phyloP scores from a whole-genome alignment of 2,797 vertebrate species.

The Amphiprion clarkii region DNA sequence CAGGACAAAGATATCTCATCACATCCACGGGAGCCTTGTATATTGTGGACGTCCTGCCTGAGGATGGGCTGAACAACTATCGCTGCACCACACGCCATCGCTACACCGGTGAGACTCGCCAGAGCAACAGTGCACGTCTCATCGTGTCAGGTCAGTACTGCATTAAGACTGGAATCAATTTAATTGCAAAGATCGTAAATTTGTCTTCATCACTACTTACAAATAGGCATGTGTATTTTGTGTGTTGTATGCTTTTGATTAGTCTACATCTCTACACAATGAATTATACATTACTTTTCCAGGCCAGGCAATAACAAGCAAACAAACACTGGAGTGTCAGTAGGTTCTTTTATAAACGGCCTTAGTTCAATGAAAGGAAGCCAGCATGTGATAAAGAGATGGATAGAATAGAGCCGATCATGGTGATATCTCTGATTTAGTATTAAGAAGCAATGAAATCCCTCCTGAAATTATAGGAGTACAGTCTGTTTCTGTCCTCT shows the following conservation, averaged over 20 bases:
- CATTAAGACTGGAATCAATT: slow-evolving; percentile 3
- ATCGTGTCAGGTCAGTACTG: slow-evolving; percentile 92
- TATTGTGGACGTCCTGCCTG: slow-evolving; percentile 99
- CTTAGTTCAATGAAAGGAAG: not conserved
- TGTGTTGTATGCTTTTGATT: slow-evolving; percentile 2
- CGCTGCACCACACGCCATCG: slow-evolving; percentile 97
- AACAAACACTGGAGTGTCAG: not conserved
- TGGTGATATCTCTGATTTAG: not conserved
- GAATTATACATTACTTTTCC: slow-evolving; percentile 1
- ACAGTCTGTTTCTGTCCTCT: slow-evolving; percentile 23
- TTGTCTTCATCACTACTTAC: not conserved
- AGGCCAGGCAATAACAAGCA: not conserved
- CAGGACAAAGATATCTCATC: slow-evolving; percentile 99
- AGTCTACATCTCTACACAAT: not conserved
- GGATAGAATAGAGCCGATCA: not conserved
- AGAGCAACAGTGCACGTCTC: slow-evolving; percentile 98
- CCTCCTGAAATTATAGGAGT: slow-evolving; percentile 13
- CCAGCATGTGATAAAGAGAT: not conserved
- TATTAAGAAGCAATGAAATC: not conserved
- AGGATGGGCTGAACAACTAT: slow-evolving; percentile 99
- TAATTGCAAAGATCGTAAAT: not conserved
- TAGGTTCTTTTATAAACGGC: too few relatives aligned
- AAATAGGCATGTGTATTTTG: not conserved
- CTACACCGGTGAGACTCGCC: slow-evolving; percentile 97
- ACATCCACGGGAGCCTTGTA: slow-evolving; percentile 99